Base-by-base conservation (phyloP, 2,888 invertebrate species). In the Clostera curtula region DNA sequence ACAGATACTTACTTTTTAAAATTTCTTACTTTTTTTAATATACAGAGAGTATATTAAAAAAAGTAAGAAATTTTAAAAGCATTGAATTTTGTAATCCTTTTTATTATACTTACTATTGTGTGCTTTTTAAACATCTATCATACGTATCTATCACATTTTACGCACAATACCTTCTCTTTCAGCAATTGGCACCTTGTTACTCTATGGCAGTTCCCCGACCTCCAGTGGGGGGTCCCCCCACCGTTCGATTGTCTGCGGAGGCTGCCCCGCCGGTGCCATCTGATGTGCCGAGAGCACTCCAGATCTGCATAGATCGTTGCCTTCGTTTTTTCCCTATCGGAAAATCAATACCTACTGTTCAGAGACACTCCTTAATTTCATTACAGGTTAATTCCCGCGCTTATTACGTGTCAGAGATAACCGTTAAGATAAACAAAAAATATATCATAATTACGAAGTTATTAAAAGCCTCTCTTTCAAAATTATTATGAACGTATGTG, bases 281-380 rank as follows among this genome's bases (percentile, higher is more conserved):
- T 82, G 82, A 82, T 80, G 82, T 83, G 79, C 80, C 75, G 82
- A 82, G 82, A 82, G 80, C 80, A 79, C 83, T 82, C 75, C 80
- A 83, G 83, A 83, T 83, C 83, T 83, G 83, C 83, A 83, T 83
- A 82, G 82, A 82, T 77, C 82, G 83, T 79, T 79, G 82, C 73
- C 82, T 80, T 80, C 80, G 72, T 82, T 83, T 83, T 82, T 83
- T 82, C 77, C 75, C 80, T 79, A 80, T 83, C 82, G 73, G 65
- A 82, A 82, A 83, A 83, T 83, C 82, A 82, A 83, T 83, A 83
- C 80, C 68, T 60, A 72, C 71, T 64, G 68, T 68, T 76, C 73
- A 61, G 67, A 53, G 75, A 72, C 73, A 73, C 65, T 71, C 67
- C 61, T 71, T 72, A 70, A 73, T 73, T 68, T 62, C 58, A 67